phyloP scores from a whole-genome alignment of 2,888 invertebrate genomes.

The Harpalus rufipes region DNA sequence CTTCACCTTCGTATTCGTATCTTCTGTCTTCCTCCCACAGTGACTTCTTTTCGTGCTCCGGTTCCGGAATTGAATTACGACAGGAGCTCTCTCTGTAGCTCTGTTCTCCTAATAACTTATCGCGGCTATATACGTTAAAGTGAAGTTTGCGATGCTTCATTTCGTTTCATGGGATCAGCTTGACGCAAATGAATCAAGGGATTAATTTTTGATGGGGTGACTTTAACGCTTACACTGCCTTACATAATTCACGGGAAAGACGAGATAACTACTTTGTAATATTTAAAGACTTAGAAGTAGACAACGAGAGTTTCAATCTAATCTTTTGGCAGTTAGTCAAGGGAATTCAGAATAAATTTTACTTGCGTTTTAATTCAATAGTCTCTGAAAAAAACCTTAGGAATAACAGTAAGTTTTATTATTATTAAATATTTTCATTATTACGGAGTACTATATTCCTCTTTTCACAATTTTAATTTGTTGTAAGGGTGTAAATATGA shows the following conservation, averaged over 20 bases:
- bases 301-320: not conserved
- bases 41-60: conserved; percentile 54
- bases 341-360: too few species aligned
- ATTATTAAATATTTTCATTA: too few species aligned
- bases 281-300: not conserved
- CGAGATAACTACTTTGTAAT: not conserved
- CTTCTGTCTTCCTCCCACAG: conserved; percentile 23
- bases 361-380: too few species aligned
- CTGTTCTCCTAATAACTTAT: conserved; percentile 52
- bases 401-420: too few species aligned
- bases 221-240: not conserved
- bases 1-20: not conserved
- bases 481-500: too few species aligned
- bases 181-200: not conserved
- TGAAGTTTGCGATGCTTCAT: conserved; percentile 34
- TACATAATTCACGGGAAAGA: not conserved
- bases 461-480: too few species aligned
- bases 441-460: too few species aligned
- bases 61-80: conserved; percentile 50
- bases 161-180: conserved; percentile 36
- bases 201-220: conserved; percentile 24
- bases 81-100: not conserved
- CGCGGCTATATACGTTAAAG: conserved; percentile 24
- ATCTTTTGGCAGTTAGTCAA: too few species aligned
- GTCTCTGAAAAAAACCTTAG: too few species aligned